Evolutionary conservation across 1,140 invertebrate species (phyloP).

Genomic region (Acyrthosiphon pisum): DNA sequence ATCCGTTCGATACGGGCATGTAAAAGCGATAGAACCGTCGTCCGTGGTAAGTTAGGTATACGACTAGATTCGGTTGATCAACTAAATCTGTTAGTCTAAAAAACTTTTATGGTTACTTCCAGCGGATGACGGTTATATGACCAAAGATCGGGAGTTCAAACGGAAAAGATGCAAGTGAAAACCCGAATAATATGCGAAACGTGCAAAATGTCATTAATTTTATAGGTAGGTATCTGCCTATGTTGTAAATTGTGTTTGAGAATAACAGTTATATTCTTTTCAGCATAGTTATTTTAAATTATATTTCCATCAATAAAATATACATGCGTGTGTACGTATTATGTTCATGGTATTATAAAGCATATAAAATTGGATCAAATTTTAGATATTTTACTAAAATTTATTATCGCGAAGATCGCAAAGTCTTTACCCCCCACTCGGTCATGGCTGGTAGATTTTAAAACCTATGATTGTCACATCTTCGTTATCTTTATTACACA

Average conservation of each 20-base stretch:
- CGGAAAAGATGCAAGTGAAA: background rate
- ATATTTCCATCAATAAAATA: background rate
- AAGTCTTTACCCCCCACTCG: too few relatives aligned
- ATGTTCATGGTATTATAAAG: background rate
- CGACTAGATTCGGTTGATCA: background rate
- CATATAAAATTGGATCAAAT: background rate
- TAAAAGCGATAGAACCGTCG: background rate
- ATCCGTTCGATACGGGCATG: background rate
- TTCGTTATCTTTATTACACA: too few relatives aligned
- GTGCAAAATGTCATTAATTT: background rate
- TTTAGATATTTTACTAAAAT: background rate
- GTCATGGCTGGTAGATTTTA: too few relatives aligned
- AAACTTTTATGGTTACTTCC: background rate
- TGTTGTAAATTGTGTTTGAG: too few relatives aligned
- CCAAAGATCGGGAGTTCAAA: too few relatives aligned
- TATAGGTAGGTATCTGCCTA: too few relatives aligned
- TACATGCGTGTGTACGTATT: too few relatives aligned
- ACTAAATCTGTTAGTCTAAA: background rate
- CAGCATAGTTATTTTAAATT: background rate
- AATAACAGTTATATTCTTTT: background rate
- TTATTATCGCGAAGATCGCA: background rate
- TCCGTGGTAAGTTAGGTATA: background rate
- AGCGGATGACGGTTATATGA: background rate
- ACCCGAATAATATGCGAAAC: too few relatives aligned
- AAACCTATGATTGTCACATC: too few relatives aligned